Evolutionary conservation across 1,140 invertebrate species (phyloP).

Genomic region (Liolophura sinensis): DNA sequence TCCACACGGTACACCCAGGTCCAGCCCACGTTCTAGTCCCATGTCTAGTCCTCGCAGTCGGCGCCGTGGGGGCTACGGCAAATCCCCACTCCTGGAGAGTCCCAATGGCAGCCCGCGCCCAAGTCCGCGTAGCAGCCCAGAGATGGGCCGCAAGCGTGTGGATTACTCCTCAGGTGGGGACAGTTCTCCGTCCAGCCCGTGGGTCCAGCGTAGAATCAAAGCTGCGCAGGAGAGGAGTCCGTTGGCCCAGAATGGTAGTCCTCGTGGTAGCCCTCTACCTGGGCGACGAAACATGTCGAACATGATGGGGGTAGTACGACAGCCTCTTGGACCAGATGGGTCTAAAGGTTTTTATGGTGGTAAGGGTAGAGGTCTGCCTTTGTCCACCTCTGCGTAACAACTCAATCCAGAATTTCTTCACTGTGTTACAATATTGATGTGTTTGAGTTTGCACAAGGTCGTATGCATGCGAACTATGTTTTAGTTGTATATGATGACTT

Average conservation of each 20-base stretch:
- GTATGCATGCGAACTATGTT: no score
- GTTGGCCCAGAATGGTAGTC: slow-evolving; percentile 22
- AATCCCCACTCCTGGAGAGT: slow-evolving; percentile 46
- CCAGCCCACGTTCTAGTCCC: slow-evolving; percentile 47
- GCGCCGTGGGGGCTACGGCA: slow-evolving; percentile 33
- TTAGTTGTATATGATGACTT: no score
- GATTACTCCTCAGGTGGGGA: slow-evolving; percentile 37
- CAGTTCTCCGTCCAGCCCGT: slow-evolving; percentile 56
- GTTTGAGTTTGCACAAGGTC: no score
- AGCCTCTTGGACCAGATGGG: slow-evolving; percentile 82
- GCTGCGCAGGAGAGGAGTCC: slow-evolving; percentile 47
- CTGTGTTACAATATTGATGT: no score
- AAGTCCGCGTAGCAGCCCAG: slow-evolving; percentile 53
- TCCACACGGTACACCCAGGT: slow-evolving; percentile 27
- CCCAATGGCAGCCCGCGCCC: slow-evolving; percentile 29
- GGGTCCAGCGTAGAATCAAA: slow-evolving; percentile 61
- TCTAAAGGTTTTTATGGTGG: slow-evolving; percentile 71
- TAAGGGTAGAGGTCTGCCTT: slow-evolving; percentile 32
- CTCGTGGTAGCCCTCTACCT: slow-evolving; percentile 33
- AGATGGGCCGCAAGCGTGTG: slow-evolving; percentile 32
- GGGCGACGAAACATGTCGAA: slow-evolving; percentile 40
- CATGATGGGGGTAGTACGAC: slow-evolving; percentile 71
- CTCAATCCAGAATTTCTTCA: no score
- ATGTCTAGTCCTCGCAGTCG: slow-evolving; percentile 42
- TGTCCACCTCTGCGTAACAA: no score